Evolutionary conservation across 1,140 invertebrate species (phyloP).

Genomic region (Trichonephila clavata): DNA sequence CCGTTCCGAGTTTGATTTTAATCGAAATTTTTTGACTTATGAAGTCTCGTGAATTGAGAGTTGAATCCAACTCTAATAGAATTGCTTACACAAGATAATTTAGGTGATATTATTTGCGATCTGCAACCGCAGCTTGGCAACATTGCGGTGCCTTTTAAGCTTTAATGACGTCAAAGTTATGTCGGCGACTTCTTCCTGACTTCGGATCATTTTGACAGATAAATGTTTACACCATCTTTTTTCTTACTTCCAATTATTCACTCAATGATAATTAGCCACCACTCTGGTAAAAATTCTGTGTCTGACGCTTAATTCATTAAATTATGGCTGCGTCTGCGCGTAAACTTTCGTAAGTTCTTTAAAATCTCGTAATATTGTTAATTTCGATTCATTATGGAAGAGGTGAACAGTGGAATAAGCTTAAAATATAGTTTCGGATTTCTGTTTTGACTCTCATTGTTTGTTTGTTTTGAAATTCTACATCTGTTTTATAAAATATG

Average conservation of each 20-base stretch:
- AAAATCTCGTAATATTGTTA: not conserved
- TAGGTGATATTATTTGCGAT: not conserved
- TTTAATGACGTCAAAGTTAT: conserved; percentile 72
- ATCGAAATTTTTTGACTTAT: no score
- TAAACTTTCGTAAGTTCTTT: conserved; percentile 71
- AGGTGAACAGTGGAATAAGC: not conserved
- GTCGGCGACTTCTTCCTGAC: conserved; percentile 63
- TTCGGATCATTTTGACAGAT: conserved; percentile 70
- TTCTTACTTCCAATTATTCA: not conserved
- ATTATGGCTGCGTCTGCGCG: conserved; percentile 71
- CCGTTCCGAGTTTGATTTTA: no score
- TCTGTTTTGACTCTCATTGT: not conserved
- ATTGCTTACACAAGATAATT: no score
- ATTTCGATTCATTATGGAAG: not conserved
- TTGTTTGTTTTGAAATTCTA: not conserved
- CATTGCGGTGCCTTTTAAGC: conserved; percentile 21
- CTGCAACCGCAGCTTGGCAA: conserved; percentile 42
- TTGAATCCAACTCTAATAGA: no score
- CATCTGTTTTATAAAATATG: not conserved
- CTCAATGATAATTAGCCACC: conserved; percentile 24
- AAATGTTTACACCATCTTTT: conserved; percentile 33
- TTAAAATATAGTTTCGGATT: not conserved
- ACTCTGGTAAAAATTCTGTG: not conserved
- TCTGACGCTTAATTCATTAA: not conserved
- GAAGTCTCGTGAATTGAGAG: no score